These are phyloP conservation scores for Drosophila sulfurigaster DNA, from an alignment of 1,140 invertebrate species.

Conservation along the genomic window DNA sequence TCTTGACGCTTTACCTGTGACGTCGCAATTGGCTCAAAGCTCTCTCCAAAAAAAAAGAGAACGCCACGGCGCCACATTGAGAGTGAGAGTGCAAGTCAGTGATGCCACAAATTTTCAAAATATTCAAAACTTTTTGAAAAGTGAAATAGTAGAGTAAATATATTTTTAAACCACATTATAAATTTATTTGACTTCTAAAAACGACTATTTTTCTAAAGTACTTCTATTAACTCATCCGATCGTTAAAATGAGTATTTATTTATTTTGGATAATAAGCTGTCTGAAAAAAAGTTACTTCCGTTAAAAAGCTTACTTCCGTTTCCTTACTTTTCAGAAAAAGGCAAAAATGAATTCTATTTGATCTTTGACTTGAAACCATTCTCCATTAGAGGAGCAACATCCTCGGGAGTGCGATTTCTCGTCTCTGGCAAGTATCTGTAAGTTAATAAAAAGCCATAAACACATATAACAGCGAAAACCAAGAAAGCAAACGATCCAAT, in stretches of 20 bases:
- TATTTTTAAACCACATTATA: too few relatives aligned
- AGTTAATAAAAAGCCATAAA: conserved; percentile 87
- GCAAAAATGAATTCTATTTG: conserved; percentile 82
- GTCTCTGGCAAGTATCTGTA: conserved; percentile 89
- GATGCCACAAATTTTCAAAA: conserved; percentile 9
- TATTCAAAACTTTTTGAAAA: conserved; percentile 3
- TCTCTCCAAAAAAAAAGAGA: not conserved
- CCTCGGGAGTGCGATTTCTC: conserved; percentile 86
- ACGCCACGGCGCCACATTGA: not conserved
- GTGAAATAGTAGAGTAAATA: not conserved
- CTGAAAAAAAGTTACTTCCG: too few relatives aligned
- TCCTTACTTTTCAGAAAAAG: too few relatives aligned
- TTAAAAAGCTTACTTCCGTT: too few relatives aligned
- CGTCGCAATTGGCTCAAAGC: conserved; percentile 33
- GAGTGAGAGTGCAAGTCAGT: not conserved
- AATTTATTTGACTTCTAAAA: too few relatives aligned
- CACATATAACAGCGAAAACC: conserved; percentile 87
- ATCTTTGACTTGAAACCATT: conserved; percentile 79
- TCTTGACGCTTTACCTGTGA: conserved; percentile 55
- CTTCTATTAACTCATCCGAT: too few relatives aligned
- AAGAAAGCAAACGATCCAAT: conserved; percentile 89
- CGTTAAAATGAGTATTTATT: too few relatives aligned
- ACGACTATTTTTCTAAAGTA: too few relatives aligned
- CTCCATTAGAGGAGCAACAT: conserved; percentile 86
- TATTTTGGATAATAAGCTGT: too few relatives aligned